Evolutionary conservation across 2,888 invertebrate species (phyloP).

Genomic region (Trisateles emortualis): DNA sequence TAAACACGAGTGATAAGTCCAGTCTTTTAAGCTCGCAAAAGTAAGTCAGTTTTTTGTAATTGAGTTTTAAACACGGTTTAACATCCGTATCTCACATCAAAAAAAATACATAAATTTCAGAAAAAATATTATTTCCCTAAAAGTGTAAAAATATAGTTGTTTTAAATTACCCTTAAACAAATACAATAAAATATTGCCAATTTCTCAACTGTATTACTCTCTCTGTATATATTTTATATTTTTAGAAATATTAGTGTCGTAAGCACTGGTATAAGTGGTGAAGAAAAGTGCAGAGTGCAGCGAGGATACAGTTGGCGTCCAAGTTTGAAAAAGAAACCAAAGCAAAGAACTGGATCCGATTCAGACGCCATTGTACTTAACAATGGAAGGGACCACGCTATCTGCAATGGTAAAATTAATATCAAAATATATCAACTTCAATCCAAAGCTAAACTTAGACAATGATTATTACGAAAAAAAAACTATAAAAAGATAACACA

Average conservation of each 20-base stretch:
- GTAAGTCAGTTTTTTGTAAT: slow-evolving; percentile 59
- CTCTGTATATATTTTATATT: not conserved
- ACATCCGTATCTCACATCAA: too few relatives aligned
- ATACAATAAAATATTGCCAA: too few relatives aligned
- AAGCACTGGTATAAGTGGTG: slow-evolving; percentile 62
- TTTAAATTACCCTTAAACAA: too few relatives aligned
- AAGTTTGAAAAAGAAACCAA: slow-evolving; percentile 89
- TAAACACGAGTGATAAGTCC: slow-evolving; percentile 79
- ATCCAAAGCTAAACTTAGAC: not conserved
- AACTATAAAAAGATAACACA: too few relatives aligned
- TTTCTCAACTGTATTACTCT: not conserved
- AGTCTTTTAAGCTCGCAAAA: slow-evolving; percentile 81
- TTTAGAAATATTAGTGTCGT: slow-evolving; percentile 72
- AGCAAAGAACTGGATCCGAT: slow-evolving; percentile 85
- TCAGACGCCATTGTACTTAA: slow-evolving; percentile 89
- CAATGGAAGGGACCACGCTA: slow-evolving; percentile 91
- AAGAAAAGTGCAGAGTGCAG: slow-evolving; percentile 87
- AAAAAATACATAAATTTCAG: too few relatives aligned
- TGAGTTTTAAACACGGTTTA: too few relatives aligned
- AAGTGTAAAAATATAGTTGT: too few relatives aligned
- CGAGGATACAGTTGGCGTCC: slow-evolving; percentile 93
- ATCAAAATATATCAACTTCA: too few relatives aligned
- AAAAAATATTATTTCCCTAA: too few relatives aligned
- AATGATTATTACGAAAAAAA: not conserved
- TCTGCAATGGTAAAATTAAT: slow-evolving; percentile 88